phyloP scores from a whole-genome alignment of 2,797 vertebrate species.

The Chiropotes sagulatus region DNA sequence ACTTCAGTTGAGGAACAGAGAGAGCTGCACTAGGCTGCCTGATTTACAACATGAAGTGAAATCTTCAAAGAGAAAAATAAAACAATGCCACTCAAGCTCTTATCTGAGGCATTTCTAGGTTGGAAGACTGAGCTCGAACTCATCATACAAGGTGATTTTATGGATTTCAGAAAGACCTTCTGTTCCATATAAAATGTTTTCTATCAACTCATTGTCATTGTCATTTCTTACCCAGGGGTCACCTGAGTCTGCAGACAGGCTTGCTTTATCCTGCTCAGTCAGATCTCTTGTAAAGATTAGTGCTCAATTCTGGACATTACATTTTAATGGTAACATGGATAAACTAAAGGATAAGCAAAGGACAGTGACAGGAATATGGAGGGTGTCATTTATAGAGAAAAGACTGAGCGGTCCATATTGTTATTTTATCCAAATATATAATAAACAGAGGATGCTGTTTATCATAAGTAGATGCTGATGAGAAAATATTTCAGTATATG shows the following conservation, averaged over 20 bases:
- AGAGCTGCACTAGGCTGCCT: background rate
- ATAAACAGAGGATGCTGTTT: background rate
- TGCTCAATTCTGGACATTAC: background rate
- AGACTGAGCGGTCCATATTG: background rate
- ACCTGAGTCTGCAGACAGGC: background rate
- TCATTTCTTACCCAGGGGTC: constrained; percentile 5
- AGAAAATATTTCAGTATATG: background rate
- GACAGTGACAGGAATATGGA: background rate
- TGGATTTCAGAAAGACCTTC: background rate
- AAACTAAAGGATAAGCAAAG: background rate
- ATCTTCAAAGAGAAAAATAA: constrained; percentile 47
- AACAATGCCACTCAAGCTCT: background rate
- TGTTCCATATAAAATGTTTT: constrained; percentile 35
- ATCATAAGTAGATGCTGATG: background rate
- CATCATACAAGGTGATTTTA: constrained; percentile 5
- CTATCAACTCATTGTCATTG: background rate
- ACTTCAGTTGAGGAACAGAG: background rate
- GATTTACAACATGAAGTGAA: constrained; percentile 17
- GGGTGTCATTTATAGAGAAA: background rate
- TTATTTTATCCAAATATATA: background rate
- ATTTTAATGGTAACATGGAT: background rate
- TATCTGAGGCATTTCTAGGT: background rate
- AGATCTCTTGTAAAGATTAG: background rate
- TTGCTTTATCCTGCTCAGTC: background rate
- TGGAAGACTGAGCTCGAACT: background rate